Evolutionary conservation across 2,888 invertebrate species (phyloP).

Genomic region (Xestia c-nigrum): DNA sequence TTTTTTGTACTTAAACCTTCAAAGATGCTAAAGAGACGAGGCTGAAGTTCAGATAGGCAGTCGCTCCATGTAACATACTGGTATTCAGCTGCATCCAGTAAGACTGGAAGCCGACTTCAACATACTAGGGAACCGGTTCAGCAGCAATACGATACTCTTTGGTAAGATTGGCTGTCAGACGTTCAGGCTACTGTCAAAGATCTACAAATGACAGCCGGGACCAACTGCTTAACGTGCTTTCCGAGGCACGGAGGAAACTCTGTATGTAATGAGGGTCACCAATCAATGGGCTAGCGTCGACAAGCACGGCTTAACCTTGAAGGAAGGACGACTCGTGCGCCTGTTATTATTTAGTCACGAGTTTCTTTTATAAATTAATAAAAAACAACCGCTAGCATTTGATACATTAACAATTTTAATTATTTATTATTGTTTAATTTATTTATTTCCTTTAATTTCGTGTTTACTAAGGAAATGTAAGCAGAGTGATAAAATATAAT

Average conservation of each 20-base stretch:
- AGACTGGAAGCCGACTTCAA: background rate
- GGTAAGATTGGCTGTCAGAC: too few relatives aligned
- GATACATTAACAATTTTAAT: conserved; percentile 17
- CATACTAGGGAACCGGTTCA: background rate
- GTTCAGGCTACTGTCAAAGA: too few relatives aligned
- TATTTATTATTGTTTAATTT: conserved; percentile 16
- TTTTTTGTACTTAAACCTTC: background rate
- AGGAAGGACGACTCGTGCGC: too few relatives aligned
- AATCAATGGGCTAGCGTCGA: too few relatives aligned
- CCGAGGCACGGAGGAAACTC: too few relatives aligned
- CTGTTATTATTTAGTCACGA: too few relatives aligned
- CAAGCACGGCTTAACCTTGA: too few relatives aligned
- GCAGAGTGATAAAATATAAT: conserved; percentile 30
- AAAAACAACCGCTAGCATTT: conserved; percentile 4
- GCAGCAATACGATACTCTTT: too few relatives aligned
- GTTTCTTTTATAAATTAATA: background rate
- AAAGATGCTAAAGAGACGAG: background rate
- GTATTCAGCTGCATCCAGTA: background rate
- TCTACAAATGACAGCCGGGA: too few relatives aligned
- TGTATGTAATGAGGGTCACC: too few relatives aligned
- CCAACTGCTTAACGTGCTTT: too few relatives aligned
- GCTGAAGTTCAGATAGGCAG: background rate
- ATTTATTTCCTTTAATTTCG: conserved; percentile 27
- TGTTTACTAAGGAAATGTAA: conserved; percentile 37
- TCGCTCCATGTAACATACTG: background rate